Evolutionary conservation across 2,797 vertebrate genomes (phyloP).

Genomic region (Neostethus bicornis): DNA sequence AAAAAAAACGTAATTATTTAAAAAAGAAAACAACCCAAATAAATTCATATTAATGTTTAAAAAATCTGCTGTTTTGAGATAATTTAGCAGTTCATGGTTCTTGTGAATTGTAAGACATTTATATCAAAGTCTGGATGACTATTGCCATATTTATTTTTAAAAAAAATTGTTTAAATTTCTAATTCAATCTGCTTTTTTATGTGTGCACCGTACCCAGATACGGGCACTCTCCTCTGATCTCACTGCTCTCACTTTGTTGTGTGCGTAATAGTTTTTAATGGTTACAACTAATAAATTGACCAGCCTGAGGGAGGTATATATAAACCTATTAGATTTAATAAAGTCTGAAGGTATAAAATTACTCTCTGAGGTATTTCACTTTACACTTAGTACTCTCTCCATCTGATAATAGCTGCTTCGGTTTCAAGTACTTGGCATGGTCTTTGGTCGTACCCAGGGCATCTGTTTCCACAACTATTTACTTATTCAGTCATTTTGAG

Average conservation of each 20-base stretch:
- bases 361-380: conserved; percentile 73
- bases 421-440: conserved; percentile 66
- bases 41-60: too few relatives aligned
- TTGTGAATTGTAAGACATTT: too few relatives aligned
- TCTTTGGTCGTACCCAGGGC: conserved; percentile 79
- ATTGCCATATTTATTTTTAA: too few relatives aligned
- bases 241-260: conserved; percentile 65
- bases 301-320: conserved; percentile 73
- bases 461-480: conserved; percentile 79
- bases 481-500: conserved; percentile 80
- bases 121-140: too few relatives aligned
- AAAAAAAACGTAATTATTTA: too few relatives aligned
- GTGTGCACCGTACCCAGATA: conserved; percentile 5
- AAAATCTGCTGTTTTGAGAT: too few relatives aligned
- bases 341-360: conserved; percentile 72
- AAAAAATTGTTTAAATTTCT: not conserved
- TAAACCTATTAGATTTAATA: conserved; percentile 78
- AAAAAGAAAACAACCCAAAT: too few relatives aligned
- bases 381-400: conserved; percentile 76
- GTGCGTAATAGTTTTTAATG: conserved; percentile 62
- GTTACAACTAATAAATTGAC: conserved; percentile 73
- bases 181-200: not conserved
- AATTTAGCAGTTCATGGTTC: too few relatives aligned
- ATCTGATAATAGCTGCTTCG: conserved; percentile 73
- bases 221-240: conserved; percentile 19